Conservation (phyloP, 2,113 vertebrate genomes). For the Bagarius yarrelli region DNA sequence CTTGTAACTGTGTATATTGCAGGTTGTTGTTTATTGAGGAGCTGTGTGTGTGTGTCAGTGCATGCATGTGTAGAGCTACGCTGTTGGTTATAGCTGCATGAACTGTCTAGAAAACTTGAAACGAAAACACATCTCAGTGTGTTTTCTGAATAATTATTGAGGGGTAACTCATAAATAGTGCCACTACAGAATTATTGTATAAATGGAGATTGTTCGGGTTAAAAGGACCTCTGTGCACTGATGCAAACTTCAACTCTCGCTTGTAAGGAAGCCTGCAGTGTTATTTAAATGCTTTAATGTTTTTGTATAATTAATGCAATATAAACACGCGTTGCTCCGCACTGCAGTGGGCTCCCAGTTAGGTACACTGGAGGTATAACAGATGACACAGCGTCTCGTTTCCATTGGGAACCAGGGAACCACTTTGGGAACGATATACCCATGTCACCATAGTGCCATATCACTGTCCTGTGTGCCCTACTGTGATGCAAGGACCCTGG, state of each 20-base stretch:
- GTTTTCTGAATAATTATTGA: constrained; percentile 29
- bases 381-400: too few species aligned
- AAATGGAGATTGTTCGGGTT: constrained; percentile 31
- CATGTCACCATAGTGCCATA: too few species aligned
- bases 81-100: constrained; percentile 6
- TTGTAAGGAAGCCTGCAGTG: background rate
- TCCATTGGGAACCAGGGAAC: too few species aligned
- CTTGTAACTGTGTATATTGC: constrained; percentile 16
- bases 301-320: constrained; percentile 5
- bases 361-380: too few species aligned
- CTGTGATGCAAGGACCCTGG: too few species aligned
- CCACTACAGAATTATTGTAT: constrained; percentile 34
- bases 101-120: constrained; percentile 25
- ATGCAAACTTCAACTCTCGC: constrained; percentile 3
- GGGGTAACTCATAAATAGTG: constrained; percentile 31
- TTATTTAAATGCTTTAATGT: constrained; percentile 11
- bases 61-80: background rate
- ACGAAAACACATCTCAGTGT: constrained; percentile 28
- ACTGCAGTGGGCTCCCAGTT: too few species aligned
- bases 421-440: too few species aligned
- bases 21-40: background rate
- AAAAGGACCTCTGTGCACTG: constrained; percentile 25
- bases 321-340: too few species aligned
- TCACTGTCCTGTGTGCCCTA: too few species aligned
- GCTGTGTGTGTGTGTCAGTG: background rate